phyloP scores from a whole-genome alignment of 2,113 vertebrate species.

The Rynchops niger region DNA sequence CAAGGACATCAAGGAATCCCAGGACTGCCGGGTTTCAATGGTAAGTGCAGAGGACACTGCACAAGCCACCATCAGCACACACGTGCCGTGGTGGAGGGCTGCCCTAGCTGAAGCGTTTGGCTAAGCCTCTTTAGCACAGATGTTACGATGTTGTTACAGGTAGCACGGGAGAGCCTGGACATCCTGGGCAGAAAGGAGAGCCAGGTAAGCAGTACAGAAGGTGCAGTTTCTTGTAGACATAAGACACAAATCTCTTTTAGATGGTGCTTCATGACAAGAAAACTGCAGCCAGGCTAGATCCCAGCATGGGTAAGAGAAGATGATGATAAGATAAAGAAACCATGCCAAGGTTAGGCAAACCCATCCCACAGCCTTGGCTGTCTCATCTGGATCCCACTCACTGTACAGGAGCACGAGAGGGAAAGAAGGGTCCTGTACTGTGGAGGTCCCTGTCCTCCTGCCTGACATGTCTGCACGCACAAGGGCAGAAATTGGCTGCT shows the following conservation, averaged over 20 bases:
- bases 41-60: conserved; percentile 26
- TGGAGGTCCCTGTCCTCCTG: neutral
- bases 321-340: neutral
- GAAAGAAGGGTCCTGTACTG: neutral
- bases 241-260: neutral
- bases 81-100: fast-evolving
- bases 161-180: conserved; percentile 28
- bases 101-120: neutral
- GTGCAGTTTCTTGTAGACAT: neutral
- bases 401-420: neutral
- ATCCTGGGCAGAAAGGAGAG: conserved; percentile 67
- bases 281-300: neutral
- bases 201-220: conserved; percentile 55
- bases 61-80: fast-evolving
- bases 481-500: neutral
- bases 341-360: neutral
- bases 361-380: neutral
- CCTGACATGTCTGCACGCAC: neutral
- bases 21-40: conserved; percentile 36
- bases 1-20: conserved; percentile 36
- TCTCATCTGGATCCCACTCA: neutral
- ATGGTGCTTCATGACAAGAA: neutral
- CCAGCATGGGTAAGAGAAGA: neutral
- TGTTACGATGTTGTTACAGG: conserved; percentile 51
- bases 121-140: neutral